Evolutionary conservation across 1,140 invertebrate species (phyloP), one percentile per base, ranked within the genome.

Genomic region (Cyclina sinensis): DNA sequence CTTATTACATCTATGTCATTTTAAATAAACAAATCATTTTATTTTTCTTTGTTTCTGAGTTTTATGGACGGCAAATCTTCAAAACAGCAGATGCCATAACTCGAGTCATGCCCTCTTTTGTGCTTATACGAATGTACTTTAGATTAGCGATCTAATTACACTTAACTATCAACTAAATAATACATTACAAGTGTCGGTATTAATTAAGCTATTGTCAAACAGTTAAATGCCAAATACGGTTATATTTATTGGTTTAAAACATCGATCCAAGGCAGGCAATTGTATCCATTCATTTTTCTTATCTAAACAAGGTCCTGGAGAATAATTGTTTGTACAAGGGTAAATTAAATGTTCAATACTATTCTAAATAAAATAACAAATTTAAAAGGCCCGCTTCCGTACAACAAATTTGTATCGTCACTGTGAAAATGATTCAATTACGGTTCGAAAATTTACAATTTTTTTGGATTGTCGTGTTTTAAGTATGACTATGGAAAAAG

Each of bases 281-380:
- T 70, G 35, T 39, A 70, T 18, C 32, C 30, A 37, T 70, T 70
- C 65, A 70, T 35, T 70, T 43, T 70, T 70, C 65, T 70, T 70
- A 70, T 70, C 65, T 70, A 70, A 70, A 70, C 65, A 70, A 70
- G 37, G 32, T 35, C 32, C 14, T 70, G 65, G 35, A 70, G 11
- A 70, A 37, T 70, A 35, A 70, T 37, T 37, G 65, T 70, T 70
- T 70, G 65, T 37, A 14, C 37, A 62, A 70, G 65, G 65, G 35
- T 70, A 70, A 70, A 37, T 70, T 70, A 70, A 70, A 70, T 37
- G 30, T 37, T 37, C 30, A 4, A n/a, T 37, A 39, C 24, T 39
- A 27, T 30, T 35, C 32, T 32, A 39, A 70, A 70, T 70, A 37
- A 70, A 70, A 70, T 70, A 37, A 37, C 30, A 70, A 37, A 70